Evolutionary conservation across 30 jellyfish, hydroid and myxozoan genomes (phyloP).

Genomic region (Kudoa iwatai): DNA sequence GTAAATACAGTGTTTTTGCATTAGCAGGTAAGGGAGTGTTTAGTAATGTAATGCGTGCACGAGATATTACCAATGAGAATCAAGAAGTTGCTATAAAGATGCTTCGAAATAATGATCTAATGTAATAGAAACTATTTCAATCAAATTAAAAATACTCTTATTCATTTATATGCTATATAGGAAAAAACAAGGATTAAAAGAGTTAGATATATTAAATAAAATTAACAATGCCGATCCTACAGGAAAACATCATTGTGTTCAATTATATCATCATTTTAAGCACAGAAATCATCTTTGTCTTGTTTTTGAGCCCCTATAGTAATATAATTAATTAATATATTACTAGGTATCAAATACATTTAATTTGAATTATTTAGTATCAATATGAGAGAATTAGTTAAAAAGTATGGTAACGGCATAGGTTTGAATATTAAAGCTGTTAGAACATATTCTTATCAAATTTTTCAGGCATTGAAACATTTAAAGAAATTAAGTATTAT

Average conservation of each 20-base stretch:
- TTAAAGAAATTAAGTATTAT: slow-evolving; percentile 33
- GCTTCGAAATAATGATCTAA: slow-evolving; percentile 44
- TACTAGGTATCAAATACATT: not conserved
- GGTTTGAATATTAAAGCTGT: slow-evolving; percentile 93
- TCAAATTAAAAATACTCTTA: not conserved
- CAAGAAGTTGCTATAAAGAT: slow-evolving; percentile 70
- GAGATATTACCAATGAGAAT: slow-evolving; percentile 31
- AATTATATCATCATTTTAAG: slow-evolving; percentile 37
- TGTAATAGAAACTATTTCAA: slow-evolving; percentile 3
- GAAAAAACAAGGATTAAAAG: slow-evolving; percentile 72
- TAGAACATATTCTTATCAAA: slow-evolving; percentile 54
- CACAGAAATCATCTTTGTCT: slow-evolving; percentile 83
- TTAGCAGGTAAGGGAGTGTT: slow-evolving; percentile 87
- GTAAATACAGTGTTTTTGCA: slow-evolving; percentile 34
- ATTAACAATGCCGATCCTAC: slow-evolving; percentile 73
- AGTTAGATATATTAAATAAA: slow-evolving; percentile 25
- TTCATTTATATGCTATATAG: slow-evolving; percentile 2
- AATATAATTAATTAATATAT: not conserved
- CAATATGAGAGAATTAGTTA: slow-evolving; percentile 57
- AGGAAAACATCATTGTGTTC: slow-evolving; percentile 44
- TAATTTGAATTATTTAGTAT: slow-evolving; percentile 9
- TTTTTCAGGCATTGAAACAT: slow-evolving; percentile 36
- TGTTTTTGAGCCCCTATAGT: slow-evolving; percentile 68
- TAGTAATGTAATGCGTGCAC: slow-evolving; percentile 65
- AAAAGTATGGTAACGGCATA: slow-evolving; percentile 56